These are phyloP conservation scores for Dryococelus australis DNA, from an alignment of 2,888 invertebrate species.

Conservation along the genomic window DNA sequence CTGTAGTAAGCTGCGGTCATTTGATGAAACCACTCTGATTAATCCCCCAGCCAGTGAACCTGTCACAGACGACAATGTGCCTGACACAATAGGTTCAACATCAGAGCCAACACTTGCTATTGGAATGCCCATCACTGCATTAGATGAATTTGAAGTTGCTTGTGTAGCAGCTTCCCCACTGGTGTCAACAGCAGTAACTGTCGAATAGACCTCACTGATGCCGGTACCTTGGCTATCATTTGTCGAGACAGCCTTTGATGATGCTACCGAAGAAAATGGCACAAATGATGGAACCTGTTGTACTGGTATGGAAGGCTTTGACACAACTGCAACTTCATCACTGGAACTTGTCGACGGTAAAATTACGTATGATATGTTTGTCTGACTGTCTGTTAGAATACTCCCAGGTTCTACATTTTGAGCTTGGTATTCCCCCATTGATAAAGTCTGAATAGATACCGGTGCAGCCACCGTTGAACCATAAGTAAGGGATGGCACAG, in stretches of 20 bases:
- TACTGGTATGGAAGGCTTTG: constrained; percentile 23
- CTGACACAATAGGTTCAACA: constrained; percentile 34
- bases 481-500: constrained; percentile 23
- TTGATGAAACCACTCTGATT: constrained; percentile 40
- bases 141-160: not conserved
- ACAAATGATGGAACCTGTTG: constrained; percentile 30
- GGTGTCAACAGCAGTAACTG: constrained; percentile 24
- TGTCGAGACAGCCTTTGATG: not conserved
- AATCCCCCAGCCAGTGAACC: constrained; percentile 35
- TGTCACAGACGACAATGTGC: constrained; percentile 27
- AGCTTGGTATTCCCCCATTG: constrained; percentile 16
- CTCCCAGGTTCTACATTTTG: not conserved
- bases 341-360: constrained; percentile 30
- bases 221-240: not conserved
- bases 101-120: not conserved
- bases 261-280: constrained; percentile 18
- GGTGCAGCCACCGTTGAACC: constrained; percentile 30
- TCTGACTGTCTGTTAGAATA: constrained; percentile 31
- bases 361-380: constrained; percentile 37
- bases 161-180: not conserved
- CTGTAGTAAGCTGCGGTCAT: constrained; percentile 24
- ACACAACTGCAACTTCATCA: constrained; percentile 8
- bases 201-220: constrained; percentile 9
- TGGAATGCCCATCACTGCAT: not conserved
- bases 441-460: constrained; percentile 19